Conservation (phyloP, 1,140 invertebrate genomes). For the Mactra quadrangularis region DNA sequence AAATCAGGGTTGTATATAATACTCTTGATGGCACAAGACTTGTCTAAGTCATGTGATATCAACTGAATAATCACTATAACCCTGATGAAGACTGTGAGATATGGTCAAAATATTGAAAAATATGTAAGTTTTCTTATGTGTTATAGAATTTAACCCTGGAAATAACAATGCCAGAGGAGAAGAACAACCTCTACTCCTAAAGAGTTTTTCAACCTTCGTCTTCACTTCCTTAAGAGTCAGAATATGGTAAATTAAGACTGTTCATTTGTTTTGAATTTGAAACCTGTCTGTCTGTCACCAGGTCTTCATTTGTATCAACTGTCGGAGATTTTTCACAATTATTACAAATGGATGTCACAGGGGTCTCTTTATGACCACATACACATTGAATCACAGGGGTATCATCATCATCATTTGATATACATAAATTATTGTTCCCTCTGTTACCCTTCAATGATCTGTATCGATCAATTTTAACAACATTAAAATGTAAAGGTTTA, state of each 20-base stretch:
- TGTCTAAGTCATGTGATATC: no score
- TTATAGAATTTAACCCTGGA: no score
- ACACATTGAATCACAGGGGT: background rate
- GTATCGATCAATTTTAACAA: constrained; percentile 6
- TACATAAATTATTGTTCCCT: background rate
- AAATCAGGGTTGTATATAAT: no score
- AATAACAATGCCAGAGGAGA: no score
- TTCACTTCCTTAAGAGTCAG: constrained; percentile 54
- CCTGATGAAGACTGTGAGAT: no score
- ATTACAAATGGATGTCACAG: background rate
- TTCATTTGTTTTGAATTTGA: no score
- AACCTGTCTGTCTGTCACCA: no score
- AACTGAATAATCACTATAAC: no score
- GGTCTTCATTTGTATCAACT: background rate
- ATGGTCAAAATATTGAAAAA: no score
- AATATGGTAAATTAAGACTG: constrained; percentile 45
- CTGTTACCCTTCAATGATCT: background rate
- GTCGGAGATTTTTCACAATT: background rate
- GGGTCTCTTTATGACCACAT: background rate
- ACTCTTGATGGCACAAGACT: no score
- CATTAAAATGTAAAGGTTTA: constrained; percentile 14
- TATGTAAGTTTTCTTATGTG: no score
- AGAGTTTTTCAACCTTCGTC: background rate
- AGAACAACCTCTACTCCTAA: no score
- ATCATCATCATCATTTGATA: background rate